Evolutionary conservation across 2,797 vertebrate genomes (phyloP).

Genomic region (Phrynocephalus guinanensis): DNA sequence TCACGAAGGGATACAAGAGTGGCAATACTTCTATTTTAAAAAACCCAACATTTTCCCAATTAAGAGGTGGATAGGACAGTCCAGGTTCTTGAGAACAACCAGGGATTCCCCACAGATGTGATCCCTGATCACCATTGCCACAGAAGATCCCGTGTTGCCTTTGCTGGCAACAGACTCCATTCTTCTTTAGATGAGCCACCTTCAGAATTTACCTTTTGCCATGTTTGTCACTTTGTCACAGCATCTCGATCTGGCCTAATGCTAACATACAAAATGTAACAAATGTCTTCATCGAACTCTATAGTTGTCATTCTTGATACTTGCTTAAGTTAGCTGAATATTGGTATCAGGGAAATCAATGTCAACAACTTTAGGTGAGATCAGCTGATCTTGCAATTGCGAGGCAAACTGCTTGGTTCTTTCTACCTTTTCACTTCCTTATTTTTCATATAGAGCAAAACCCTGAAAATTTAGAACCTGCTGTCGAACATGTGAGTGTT

Average conservation of each 20-base stretch:
- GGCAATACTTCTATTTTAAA: too few relatives aligned
- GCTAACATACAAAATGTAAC: conserved; percentile 96
- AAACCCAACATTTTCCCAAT: too few relatives aligned
- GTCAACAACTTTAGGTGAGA: conserved; percentile 91
- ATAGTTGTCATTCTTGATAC: conserved; percentile 94
- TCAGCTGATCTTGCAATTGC: conserved; percentile 95
- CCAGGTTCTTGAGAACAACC: not conserved
- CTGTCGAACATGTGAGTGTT: conserved; percentile 55
- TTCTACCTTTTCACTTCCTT: conserved; percentile 87
- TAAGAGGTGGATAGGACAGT: not conserved
- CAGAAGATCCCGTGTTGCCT: not conserved
- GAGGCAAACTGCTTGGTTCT: conserved; percentile 94
- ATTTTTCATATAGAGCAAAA: conserved; percentile 95
- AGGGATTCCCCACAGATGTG: not conserved
- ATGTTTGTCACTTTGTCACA: conserved; percentile 74
- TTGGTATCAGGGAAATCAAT: conserved; percentile 95
- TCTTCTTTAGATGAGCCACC: not conserved
- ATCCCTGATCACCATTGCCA: not conserved
- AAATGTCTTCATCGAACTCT: conserved; percentile 95
- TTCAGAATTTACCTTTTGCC: not conserved
- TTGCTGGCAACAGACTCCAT: not conserved
- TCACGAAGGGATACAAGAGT: too few relatives aligned
- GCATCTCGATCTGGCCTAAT: conserved; percentile 97
- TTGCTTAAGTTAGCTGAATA: conserved; percentile 93
- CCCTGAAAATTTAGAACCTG: conserved; percentile 82